Conservation (phyloP, 2,888 invertebrate genomes). For the Coenonympha arcania region DNA sequence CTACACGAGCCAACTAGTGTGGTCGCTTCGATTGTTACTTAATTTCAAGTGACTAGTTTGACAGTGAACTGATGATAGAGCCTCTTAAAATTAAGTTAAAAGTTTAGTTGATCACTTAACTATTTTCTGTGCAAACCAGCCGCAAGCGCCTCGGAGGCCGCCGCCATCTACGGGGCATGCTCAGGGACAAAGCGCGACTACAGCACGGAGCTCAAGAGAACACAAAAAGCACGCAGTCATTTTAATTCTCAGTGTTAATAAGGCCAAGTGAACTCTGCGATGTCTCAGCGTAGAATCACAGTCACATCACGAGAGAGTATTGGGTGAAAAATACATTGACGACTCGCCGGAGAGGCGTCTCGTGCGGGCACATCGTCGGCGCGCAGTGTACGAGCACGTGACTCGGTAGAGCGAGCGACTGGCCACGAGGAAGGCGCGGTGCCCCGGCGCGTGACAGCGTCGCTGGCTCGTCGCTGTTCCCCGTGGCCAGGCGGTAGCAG, state of each 20-base stretch:
- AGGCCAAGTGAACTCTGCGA: slow-evolving; percentile 58
- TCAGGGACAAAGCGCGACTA: slow-evolving; percentile 51
- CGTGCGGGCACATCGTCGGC: no score
- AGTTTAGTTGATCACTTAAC: no score
- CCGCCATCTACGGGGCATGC: slow-evolving; percentile 46
- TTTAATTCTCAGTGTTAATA: slow-evolving; percentile 60
- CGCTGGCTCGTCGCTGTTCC: no score
- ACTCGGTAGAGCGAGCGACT: slow-evolving; percentile 55
- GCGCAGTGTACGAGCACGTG: slow-evolving; percentile 49
- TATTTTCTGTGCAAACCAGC: no score
- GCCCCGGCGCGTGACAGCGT: no score
- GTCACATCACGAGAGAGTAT: slow-evolving; percentile 66
- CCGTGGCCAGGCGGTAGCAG: no score
- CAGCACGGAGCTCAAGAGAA: slow-evolving; percentile 47
- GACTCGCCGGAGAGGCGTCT: slow-evolving; percentile 55
- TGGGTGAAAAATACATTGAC: slow-evolving; percentile 74
- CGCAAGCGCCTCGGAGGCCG: background rate
- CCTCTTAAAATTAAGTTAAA: no score
- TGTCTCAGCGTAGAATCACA: slow-evolving; percentile 64
- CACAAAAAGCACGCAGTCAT: slow-evolving; percentile 63
- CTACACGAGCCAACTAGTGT: no score
- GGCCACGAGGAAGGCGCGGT: no score
- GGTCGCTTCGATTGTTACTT: no score
- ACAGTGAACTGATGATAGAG: no score
- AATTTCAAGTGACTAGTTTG: no score